Evolutionary conservation across 2,113 vertebrate genomes (phyloP), one percentile per base, ranked within the genome.

Genomic region (Copsychus sechellarum): DNA sequence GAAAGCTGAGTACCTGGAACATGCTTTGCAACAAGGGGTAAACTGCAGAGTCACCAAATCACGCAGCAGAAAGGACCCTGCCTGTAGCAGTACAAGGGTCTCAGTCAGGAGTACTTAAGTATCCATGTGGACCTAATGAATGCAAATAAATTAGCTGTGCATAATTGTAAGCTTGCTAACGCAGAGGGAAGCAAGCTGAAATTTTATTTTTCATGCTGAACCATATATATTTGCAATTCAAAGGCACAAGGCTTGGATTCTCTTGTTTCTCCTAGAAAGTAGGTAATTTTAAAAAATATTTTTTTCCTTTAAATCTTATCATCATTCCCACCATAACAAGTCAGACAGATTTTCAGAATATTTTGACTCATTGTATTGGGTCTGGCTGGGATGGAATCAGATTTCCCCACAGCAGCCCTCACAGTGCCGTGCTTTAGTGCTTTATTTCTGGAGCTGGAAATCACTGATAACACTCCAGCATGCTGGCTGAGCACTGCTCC

Each of bases 41-140:
- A 92, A 90, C 71, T 94, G 79, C 84, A 85, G 70, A 92, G 58
- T 95, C 92, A 91, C 87, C 54, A 91, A 77, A 77, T 73, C 42
- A 6, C 19, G 34, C 29, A 29, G 33, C 1, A 1, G 69, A 58
- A n/a, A 62, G 43, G 81, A 90, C 33, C 15, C 54, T 80, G 85
- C 66, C 28, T 73, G 38, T 62, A 85, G 81, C 54, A 80, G 51
- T 56, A 33, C 50, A 43, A 79, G 43, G 51, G 36, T 40, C 62
- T 85, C 53, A 23, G 19, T 33, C 40, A 72, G 38, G 34, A 50
- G 25, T 57, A 29, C 29, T 56, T 71, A 77, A 65, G 25, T 69
- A 72, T 26, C 58, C 54, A n/a, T 36, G 33, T 78, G 56, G 58
- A 62, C 0, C 0, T 40, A 95, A 77, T 70, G 51, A 77, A 80